Percentiles rank a stretch among this genome's conserved stretches.
Evolutionary conservation across 2,888 invertebrate genomes (phyloP).

Genomic region (Germaria angustata): DNA sequence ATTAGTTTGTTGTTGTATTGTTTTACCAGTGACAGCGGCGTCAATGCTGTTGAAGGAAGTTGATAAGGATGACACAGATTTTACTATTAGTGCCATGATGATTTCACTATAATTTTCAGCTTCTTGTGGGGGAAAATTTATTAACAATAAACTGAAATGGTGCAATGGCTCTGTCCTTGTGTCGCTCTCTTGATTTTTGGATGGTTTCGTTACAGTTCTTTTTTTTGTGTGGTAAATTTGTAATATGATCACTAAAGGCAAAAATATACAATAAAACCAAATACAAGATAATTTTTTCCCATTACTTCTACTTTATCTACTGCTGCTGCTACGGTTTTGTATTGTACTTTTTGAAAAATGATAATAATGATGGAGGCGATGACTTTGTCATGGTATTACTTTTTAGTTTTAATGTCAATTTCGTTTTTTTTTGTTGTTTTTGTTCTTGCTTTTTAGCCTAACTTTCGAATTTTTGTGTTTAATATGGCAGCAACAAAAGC

Average conservation of each 20-base stretch:
- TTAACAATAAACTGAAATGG: background rate
- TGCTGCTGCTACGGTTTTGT: background rate
- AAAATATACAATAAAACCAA: background rate
- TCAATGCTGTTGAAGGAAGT: background rate
- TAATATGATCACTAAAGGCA: constrained; percentile 36
- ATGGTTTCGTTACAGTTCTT: background rate
- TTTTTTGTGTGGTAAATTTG: constrained; percentile 18
- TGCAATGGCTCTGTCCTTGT: background rate
- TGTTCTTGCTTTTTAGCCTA: background rate
- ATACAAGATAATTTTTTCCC: constrained; percentile 8
- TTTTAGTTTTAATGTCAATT: constrained; percentile 43
- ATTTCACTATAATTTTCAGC: background rate
- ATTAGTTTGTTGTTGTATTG: background rate
- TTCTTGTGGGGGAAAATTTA: background rate
- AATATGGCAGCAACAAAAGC: constrained; percentile 7
- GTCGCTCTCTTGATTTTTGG: constrained; percentile 1
- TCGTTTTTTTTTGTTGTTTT: background rate
- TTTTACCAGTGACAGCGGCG: background rate
- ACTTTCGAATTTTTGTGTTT: constrained; percentile 32
- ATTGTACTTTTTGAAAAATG: constrained; percentile 8
- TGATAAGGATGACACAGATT: constrained; percentile 28
- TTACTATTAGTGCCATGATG: constrained; percentile 30
- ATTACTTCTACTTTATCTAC: background rate
- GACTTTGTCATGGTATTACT: constrained; percentile 36
- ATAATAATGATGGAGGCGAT: constrained; percentile 49